phyloP scores from a whole-genome alignment of 2,113 vertebrate species.

The Ictalurus punctatus region DNA sequence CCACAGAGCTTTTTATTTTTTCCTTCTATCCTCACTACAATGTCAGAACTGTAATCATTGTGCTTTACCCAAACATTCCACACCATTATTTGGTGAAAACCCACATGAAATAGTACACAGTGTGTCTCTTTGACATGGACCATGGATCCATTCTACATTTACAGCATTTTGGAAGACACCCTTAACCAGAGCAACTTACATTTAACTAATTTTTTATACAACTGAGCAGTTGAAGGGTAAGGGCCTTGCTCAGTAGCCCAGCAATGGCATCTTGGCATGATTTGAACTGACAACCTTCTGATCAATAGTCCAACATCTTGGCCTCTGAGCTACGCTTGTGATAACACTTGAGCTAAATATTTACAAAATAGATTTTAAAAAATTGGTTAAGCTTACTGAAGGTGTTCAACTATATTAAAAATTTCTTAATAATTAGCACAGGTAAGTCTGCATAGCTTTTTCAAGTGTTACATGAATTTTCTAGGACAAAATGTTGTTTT shows the following conservation, averaged over 20 bases:
- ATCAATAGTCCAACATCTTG: too few species aligned
- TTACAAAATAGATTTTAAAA: neutral
- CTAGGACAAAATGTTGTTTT: neutral
- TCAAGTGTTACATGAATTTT: neutral
- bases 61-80: neutral
- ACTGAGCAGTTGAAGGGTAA: too few species aligned
- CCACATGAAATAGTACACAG: neutral
- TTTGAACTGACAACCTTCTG: too few species aligned
- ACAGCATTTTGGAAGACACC: too few species aligned
- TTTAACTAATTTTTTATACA: too few species aligned
- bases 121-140: neutral
- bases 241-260: too few species aligned
- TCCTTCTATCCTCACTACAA: neutral
- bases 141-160: neutral
- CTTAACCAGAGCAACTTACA: too few species aligned
- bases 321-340: too few species aligned
- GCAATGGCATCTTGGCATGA: too few species aligned
- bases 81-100: neutral
- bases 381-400: neutral
- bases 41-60: neutral
- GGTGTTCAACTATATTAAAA: neutral
- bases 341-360: neutral
- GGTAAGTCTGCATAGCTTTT: neutral
- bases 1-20: neutral
- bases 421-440: neutral